A percentile compares a stretch with the other conserved stretches of the same genome.
phyloP scores from a whole-genome alignment of 2,888 invertebrate genomes.

The Perizoma affinitatum region DNA sequence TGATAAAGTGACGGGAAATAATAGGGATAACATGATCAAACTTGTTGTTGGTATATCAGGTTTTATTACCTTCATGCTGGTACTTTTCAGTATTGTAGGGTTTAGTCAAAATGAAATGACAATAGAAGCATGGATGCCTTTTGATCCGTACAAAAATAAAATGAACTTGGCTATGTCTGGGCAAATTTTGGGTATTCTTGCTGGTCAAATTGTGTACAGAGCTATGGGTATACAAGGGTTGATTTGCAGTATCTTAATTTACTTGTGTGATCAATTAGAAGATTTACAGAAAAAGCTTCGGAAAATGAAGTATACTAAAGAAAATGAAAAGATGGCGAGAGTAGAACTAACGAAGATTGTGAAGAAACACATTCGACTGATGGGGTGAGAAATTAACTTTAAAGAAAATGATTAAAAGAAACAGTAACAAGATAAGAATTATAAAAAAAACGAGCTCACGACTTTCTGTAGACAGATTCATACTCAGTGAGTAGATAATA shows the following conservation, averaged over 20 bases:
- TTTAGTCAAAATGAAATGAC: conserved; percentile 58
- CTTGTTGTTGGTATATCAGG: conserved; percentile 18
- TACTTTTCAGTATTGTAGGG: conserved; percentile 51
- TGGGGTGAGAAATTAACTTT: conserved; percentile 50
- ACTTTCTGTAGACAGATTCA: no score
- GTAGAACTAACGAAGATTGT: conserved; percentile 56
- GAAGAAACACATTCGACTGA: conserved; percentile 65
- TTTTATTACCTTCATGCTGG: conserved; percentile 42
- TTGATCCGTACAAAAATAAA: conserved; percentile 54
- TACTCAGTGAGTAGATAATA: no score
- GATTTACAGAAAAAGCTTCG: conserved; percentile 56
- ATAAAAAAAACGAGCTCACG: no score
- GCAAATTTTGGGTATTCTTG: conserved; percentile 48
- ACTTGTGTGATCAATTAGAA: conserved; percentile 67
- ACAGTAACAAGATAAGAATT: no score
- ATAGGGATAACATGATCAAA: conserved; percentile 28
- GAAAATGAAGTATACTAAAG: conserved; percentile 47
- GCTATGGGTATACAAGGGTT: conserved; percentile 67
- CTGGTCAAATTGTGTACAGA: conserved; percentile 52
- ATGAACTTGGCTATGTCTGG: conserved; percentile 52
- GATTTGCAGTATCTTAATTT: conserved; percentile 66
- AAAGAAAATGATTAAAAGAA: no score
- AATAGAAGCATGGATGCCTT: conserved; percentile 70
- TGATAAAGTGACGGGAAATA: conserved; percentile 51
- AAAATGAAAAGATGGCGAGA: conserved; percentile 45